These are phyloP conservation scores for Drosophila kohkoa DNA, from an alignment of 1,140 invertebrate species.

Conservation along the genomic window DNA sequence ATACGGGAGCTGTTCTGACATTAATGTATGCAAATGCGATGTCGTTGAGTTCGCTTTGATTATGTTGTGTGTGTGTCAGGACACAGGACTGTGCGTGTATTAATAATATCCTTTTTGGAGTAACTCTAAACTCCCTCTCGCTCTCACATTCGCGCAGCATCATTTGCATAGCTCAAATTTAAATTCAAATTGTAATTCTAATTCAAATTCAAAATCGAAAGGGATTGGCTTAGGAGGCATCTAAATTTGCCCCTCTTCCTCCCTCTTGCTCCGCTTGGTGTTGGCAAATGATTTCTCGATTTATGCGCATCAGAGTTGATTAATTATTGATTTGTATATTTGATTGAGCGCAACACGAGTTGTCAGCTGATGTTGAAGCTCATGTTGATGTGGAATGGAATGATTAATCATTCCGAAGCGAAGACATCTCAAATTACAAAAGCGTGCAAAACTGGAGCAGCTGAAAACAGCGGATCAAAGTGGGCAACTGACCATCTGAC, in stretches of 20 bases:
- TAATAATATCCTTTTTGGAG: conserved; percentile 72
- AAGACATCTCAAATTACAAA: conserved; percentile 38
- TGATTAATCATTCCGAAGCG: conserved; percentile 41
- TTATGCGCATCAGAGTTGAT: conserved; percentile 67
- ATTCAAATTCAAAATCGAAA: conserved; percentile 25
- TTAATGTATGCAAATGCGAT: conserved; percentile 79
- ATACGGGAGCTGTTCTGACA: conserved; percentile 37
- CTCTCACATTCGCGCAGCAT: background rate
- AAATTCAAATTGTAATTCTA: conserved; percentile 14
- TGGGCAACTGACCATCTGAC: conserved; percentile 33
- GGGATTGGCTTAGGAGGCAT: conserved; percentile 33
- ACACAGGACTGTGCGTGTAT: conserved; percentile 44
- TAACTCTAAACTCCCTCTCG: conserved; percentile 62
- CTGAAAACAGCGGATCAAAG: conserved; percentile 5
- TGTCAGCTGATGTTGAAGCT: conserved; percentile 14
- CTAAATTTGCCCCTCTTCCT: conserved; percentile 27
- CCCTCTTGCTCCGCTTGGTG: conserved; percentile 2
- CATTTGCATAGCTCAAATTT: conserved; percentile 64
- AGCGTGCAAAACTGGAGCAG: conserved; percentile 14
- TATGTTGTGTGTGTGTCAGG: conserved; percentile 56
- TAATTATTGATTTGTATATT: conserved; percentile 79
- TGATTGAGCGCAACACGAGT: conserved; percentile 59
- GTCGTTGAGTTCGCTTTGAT: conserved; percentile 62
- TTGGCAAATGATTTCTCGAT: conserved; percentile 73
- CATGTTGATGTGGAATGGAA: conserved; percentile 19